Conservation (phyloP, 37 sponge, comb jelly and placozoan genomes). For the Hormiphora californensis region DNA sequence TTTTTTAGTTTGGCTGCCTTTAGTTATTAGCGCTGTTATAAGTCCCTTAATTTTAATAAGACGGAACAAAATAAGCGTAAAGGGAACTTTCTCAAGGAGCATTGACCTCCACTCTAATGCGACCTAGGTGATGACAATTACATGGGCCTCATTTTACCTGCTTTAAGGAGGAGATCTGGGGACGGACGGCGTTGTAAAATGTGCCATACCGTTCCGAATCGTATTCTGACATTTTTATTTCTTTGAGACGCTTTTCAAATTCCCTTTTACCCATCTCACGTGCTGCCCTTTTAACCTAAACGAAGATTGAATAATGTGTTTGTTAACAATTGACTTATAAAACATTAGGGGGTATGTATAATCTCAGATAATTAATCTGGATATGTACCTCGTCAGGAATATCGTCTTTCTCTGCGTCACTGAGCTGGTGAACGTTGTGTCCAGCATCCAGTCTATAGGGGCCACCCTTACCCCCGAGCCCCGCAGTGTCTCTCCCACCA, state of each 20-base stretch:
- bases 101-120: no score
- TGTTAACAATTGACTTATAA: not conserved
- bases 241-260: slow-evolving; percentile 68
- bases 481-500: slow-evolving; percentile 89
- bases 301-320: not conserved
- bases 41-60: not conserved
- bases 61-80: not conserved
- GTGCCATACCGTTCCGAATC: slow-evolving; percentile 71
- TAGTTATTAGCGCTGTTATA: not conserved
- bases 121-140: no score
- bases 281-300: slow-evolving; percentile 72
- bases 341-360: not conserved
- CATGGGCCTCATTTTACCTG: slow-evolving; percentile 49
- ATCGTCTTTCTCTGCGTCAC: slow-evolving; percentile 75
- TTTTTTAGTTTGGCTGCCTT: not conserved
- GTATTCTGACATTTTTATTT: slow-evolving; percentile 82
- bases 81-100: not conserved
- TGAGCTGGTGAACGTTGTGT: slow-evolving; percentile 76
- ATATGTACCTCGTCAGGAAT: slow-evolving; percentile 77
- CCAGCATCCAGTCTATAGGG: slow-evolving; percentile 92
- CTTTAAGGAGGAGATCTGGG: slow-evolving; percentile 64
- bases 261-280: slow-evolving; percentile 80
- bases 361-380: not conserved
- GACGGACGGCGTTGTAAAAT: slow-evolving; percentile 59
- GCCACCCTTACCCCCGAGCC: slow-evolving; percentile 88